Evolutionary conservation across 1,140 invertebrate genomes (phyloP).

Genomic region (Drosophila pectinifera): DNA sequence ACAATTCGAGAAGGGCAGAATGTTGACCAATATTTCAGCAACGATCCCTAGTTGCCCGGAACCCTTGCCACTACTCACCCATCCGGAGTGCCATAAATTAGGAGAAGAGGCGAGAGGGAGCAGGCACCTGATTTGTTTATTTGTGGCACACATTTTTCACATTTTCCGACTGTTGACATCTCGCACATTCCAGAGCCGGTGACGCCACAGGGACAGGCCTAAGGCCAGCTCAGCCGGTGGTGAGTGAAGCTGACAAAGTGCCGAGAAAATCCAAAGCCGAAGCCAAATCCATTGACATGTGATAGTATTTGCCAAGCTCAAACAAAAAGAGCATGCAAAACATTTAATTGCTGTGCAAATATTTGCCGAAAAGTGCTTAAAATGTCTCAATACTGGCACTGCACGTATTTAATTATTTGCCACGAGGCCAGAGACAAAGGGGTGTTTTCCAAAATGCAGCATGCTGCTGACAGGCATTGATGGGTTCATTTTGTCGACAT

Average conservation of each 20-base stretch:
- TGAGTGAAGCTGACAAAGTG: conserved; percentile 38
- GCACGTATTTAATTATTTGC: conserved; percentile 61
- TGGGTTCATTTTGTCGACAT: conserved; percentile 10
- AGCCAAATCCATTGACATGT: conserved; percentile 26
- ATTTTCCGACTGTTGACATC: conserved; percentile 50
- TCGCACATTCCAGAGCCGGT: conserved; percentile 28
- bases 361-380: conserved; percentile 39
- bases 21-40: conserved; percentile 76
- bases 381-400: conserved; percentile 24
- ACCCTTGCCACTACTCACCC: conserved; percentile 16
- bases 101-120: conserved; percentile 41
- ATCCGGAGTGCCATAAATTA: conserved; percentile 61
- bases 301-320: conserved; percentile 25
- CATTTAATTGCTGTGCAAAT: conserved; percentile 62
- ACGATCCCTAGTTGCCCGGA: conserved; percentile 25
- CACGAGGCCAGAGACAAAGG: conserved; percentile 2
- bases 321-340: conserved; percentile 29
- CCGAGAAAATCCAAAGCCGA: conserved; percentile 3
- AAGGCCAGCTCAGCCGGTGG: background rate
- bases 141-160: conserved; percentile 66
- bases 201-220: conserved; percentile 31
- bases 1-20: conserved; percentile 46
- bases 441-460: background rate
- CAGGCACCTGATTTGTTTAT: conserved; percentile 75
- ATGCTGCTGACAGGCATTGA: conserved; percentile 9